Conservation (phyloP, 2,113 vertebrate genomes). For the Puffinus mauretanicus region DNA sequence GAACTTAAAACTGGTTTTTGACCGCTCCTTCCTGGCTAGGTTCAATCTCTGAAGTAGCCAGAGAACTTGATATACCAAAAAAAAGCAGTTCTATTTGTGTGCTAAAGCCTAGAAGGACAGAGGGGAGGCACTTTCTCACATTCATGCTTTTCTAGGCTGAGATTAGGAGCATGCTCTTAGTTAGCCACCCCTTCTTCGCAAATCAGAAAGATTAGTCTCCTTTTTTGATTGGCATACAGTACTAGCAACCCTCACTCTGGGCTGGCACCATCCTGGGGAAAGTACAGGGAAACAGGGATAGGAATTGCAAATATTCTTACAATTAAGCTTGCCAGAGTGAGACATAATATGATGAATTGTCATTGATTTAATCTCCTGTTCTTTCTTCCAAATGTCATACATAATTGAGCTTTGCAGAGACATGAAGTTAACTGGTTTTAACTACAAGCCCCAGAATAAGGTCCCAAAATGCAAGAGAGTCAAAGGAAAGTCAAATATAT, state of each 20-base stretch:
- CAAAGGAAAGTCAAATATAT: background rate
- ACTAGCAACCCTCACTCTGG: background rate
- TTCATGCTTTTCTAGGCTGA: background rate
- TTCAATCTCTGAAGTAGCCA: background rate
- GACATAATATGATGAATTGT: background rate
- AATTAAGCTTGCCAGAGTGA: background rate
- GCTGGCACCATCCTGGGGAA: background rate
- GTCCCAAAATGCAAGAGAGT: background rate
- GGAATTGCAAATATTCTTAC: background rate
- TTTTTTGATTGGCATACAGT: background rate
- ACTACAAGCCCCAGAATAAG: background rate
- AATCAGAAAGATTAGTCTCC: background rate
- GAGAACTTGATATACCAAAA: background rate
- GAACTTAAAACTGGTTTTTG: background rate
- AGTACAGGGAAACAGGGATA: background rate
- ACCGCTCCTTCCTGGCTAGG: background rate
- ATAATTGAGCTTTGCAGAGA: background rate
- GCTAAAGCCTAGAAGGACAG: background rate
- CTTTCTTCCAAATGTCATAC: conserved; percentile 2
- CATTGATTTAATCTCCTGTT: background rate
- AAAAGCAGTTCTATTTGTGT: background rate
- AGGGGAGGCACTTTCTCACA: conserved; percentile 26
- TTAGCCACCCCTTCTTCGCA: background rate
- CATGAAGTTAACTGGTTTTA: background rate
- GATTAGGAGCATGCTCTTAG: background rate